Conservation (phyloP, 2,113 vertebrate species). For the Pomatorhinus ruficollis region DNA sequence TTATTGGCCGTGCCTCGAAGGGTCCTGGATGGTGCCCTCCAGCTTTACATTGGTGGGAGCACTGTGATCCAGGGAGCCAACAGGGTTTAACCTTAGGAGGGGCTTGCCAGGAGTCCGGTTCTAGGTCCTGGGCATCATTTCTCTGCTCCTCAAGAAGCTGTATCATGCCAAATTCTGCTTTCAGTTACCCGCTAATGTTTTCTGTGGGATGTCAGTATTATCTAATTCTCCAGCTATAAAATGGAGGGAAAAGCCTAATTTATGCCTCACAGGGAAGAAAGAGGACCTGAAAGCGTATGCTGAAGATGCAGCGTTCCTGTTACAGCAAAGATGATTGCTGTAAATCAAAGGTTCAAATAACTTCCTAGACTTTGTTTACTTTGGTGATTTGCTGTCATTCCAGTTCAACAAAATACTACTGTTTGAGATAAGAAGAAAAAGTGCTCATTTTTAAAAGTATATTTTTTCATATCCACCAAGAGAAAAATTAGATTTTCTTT, state of each 20-base stretch:
- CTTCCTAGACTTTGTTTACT: background rate
- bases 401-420: slow-evolving; percentile 39
- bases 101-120: background rate
- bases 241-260: background rate
- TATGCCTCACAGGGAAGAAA: background rate
- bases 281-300: background rate
- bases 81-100: background rate
- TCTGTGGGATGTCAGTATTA: background rate
- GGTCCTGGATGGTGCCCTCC: background rate
- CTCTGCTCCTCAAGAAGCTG: background rate
- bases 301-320: background rate
- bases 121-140: background rate
- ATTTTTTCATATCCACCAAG: slow-evolving; percentile 54
- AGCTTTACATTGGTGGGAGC: background rate
- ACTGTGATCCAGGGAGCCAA: background rate
- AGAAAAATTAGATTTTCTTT: slow-evolving; percentile 58
- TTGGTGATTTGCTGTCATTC: background rate
- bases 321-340: background rate
- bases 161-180: background rate
- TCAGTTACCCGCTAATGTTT: background rate
- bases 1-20: background rate
- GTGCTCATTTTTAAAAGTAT: background rate
- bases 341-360: background rate
- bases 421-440: slow-evolving; percentile 62
- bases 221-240: background rate